These are phyloP conservation scores for Drosophila greeni DNA, from an alignment of 2,888 invertebrate species.

Conservation along the genomic window DNA sequence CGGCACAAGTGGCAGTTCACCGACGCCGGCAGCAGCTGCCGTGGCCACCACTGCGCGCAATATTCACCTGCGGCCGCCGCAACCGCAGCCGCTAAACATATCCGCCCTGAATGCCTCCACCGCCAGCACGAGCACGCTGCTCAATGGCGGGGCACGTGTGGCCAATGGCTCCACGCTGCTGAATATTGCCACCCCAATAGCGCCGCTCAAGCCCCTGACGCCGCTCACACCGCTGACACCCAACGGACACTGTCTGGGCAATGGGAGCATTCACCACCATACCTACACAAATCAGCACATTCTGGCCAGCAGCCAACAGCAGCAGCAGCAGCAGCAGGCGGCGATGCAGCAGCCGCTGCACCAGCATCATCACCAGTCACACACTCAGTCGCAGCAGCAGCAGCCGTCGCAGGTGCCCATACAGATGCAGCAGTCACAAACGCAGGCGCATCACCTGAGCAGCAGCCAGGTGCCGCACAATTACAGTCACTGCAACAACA, in stretches of 20 bases:
- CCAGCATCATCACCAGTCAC: slow-evolving; percentile 1
- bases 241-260: slow-evolving; percentile 66
- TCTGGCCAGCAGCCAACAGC: slow-evolving; percentile 58
- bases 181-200: slow-evolving; percentile 60
- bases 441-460: slow-evolving; percentile 20
- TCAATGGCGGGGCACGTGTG: slow-evolving; percentile 77
- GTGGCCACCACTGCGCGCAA: slow-evolving; percentile 74
- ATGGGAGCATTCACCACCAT: slow-evolving; percentile 67
- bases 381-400: slow-evolving; percentile 20
- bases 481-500: slow-evolving; percentile 48
- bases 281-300: slow-evolving; percentile 76
- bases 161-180: slow-evolving; percentile 61
- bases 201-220: slow-evolving; percentile 68
- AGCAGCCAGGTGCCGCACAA: slow-evolving; percentile 27
- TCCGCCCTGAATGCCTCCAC: slow-evolving; percentile 80
- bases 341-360: slow-evolving; percentile 24
- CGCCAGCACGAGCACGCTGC: slow-evolving; percentile 50
- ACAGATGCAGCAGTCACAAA: slow-evolving; percentile 14
- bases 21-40: slow-evolving; percentile 65
- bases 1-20: slow-evolving; percentile 35
- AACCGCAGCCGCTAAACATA: slow-evolving; percentile 84
- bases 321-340: slow-evolving; percentile 37
- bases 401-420: slow-evolving; percentile 11
- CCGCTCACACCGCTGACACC: slow-evolving; percentile 67
- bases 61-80: slow-evolving; percentile 79